These are phyloP conservation scores for Rhinatrema bivittatum DNA, from an alignment of 2,797 vertebrate genomes.

Conservation along the genomic window DNA sequence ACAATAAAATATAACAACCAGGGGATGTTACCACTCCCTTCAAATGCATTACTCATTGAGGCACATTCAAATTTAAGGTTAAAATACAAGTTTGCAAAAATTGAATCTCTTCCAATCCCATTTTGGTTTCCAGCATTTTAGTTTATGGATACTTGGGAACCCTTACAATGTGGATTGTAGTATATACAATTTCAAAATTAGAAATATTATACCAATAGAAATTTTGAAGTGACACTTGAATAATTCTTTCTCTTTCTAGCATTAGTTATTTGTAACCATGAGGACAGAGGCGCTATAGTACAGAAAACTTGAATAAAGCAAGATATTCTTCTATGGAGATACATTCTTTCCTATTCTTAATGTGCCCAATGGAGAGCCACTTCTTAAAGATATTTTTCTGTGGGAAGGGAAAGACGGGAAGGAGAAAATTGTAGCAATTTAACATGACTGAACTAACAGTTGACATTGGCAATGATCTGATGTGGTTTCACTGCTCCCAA, in stretches of 20 bases:
- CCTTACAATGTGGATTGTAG: not conserved
- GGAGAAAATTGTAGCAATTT: not conserved
- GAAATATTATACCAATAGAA: not conserved
- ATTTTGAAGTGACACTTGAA: too few species aligned
- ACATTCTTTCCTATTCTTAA: too few species aligned
- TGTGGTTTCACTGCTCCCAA: not conserved
- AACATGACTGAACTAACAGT: not conserved
- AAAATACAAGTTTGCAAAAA: constrained; percentile 13
- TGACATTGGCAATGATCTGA: not conserved
- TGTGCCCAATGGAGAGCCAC: too few species aligned
- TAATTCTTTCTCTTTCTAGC: too few species aligned
- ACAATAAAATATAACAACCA: constrained; percentile 29
- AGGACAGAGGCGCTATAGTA: too few species aligned
- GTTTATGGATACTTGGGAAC: not conserved
- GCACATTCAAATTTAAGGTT: constrained; percentile 14
- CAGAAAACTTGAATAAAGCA: too few species aligned
- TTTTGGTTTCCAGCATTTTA: constrained; percentile 8
- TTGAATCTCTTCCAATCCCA: constrained; percentile 3
- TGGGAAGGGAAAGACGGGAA: constrained; percentile 9
- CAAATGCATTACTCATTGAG: constrained; percentile 17
- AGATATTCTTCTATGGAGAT: too few species aligned
- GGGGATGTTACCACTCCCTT: constrained; percentile 29
- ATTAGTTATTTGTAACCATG: too few species aligned
- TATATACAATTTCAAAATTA: constrained; percentile 2
- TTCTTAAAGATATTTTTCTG: not conserved